Percentiles rank a stretch among this genome's conserved stretches.
Conservation (phyloP, 1,140 invertebrate genomes). For the Trichonephila inaurata region DNA sequence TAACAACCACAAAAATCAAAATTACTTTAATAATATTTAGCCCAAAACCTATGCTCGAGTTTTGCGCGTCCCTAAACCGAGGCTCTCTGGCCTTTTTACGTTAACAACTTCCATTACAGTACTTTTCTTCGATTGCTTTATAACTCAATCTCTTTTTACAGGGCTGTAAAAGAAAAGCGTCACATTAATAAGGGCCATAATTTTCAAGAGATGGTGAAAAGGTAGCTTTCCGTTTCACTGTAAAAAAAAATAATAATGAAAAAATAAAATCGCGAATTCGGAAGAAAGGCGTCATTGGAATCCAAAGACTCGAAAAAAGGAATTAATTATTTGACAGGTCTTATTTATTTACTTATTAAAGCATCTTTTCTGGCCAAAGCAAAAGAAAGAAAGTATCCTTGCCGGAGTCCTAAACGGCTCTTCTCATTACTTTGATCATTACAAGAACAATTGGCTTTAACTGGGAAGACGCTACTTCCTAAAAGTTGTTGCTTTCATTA, state of each 20-base stretch:
- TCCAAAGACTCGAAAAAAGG: constrained; percentile 45
- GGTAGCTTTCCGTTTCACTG: constrained; percentile 21
- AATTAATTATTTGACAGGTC: constrained; percentile 63
- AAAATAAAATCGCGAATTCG: background rate
- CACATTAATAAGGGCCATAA: constrained; percentile 19
- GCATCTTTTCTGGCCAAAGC: constrained; percentile 39
- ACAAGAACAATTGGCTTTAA: constrained; percentile 74
- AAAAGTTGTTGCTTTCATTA: constrained; percentile 76
- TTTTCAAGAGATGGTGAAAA: constrained; percentile 35
- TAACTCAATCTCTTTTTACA: constrained; percentile 25
- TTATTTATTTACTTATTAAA: constrained; percentile 73
- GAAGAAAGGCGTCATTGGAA: constrained; percentile 22
- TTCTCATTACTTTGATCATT: constrained; percentile 75
- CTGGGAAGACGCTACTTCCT: constrained; percentile 61
- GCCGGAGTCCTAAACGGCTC: constrained; percentile 66
- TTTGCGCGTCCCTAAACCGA: background rate
- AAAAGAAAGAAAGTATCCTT: constrained; percentile 9
- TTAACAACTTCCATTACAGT: background rate
- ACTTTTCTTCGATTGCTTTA: constrained; percentile 18
- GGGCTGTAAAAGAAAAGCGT: constrained; percentile 12
- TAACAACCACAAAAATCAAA: too few species aligned
- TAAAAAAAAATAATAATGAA: background rate
- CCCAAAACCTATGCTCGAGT: background rate
- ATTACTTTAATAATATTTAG: background rate
- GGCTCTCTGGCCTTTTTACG: background rate